phyloP scores from a whole-genome alignment of 2,113 vertebrate species.

The Oncorhynchus tshawytscha region DNA sequence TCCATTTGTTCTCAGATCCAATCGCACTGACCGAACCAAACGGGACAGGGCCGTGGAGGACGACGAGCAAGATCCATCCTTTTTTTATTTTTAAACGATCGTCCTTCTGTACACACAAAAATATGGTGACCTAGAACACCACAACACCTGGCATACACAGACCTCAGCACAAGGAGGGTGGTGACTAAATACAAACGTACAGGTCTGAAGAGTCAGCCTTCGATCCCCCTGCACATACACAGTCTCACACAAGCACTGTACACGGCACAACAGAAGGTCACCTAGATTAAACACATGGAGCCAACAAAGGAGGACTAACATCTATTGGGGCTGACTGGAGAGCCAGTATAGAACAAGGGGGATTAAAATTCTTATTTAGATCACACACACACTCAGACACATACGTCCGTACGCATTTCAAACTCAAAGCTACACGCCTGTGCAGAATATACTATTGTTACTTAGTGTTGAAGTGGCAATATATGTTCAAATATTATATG shows the following conservation, averaged over 20 bases:
- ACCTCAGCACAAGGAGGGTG: slow-evolving; percentile 82
- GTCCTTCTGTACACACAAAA: slow-evolving; percentile 87
- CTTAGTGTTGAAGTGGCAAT: slow-evolving; percentile 92
- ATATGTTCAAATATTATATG: slow-evolving; percentile 86
- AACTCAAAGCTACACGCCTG: slow-evolving; percentile 85
- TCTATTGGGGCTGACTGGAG: slow-evolving; percentile 82
- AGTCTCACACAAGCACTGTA: slow-evolving; percentile 98
- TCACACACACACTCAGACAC: slow-evolving; percentile 62
- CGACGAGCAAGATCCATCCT: slow-evolving; percentile 81
- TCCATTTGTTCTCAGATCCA: slow-evolving; percentile 25
- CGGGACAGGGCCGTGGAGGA: slow-evolving; percentile 52
- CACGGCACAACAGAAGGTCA: slow-evolving; percentile 93
- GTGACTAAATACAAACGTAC: slow-evolving; percentile 88
- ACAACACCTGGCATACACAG: slow-evolving; percentile 98
- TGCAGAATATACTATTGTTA: slow-evolving; percentile 87
- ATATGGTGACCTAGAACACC: slow-evolving; percentile 92
- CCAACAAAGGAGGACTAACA: slow-evolving; percentile 83
- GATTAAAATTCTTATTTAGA: slow-evolving; percentile 72
- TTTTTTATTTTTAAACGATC: slow-evolving; percentile 72
- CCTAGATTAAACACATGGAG: slow-evolving; percentile 84
- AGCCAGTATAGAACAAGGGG: slow-evolving; percentile 78
- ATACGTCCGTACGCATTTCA: slow-evolving; percentile 84
- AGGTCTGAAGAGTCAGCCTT: slow-evolving; percentile 45
- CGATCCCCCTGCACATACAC: slow-evolving; percentile 83
- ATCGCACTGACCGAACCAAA: slow-evolving; percentile 28